Evolutionary conservation across 1,140 invertebrate genomes (phyloP).

Genomic region (Cotesia glomerata): DNA sequence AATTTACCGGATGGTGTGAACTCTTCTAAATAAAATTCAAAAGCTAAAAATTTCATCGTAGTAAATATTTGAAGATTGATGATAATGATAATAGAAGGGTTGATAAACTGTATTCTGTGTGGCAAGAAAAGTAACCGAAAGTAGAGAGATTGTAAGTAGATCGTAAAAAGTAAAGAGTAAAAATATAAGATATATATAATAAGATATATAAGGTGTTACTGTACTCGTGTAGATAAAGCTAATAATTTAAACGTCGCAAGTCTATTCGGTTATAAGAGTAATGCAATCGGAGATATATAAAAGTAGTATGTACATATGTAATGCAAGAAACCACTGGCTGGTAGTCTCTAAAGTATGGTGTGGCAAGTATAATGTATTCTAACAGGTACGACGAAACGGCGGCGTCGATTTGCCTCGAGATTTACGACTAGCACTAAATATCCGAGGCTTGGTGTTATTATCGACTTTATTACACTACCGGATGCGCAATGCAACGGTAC

Average conservation of each 20-base stretch:
- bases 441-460: constrained; percentile 56
- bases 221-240: neutral
- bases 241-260: constrained; percentile 1
- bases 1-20: too few relatives aligned
- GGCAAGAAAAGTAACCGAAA: too few relatives aligned
- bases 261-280: neutral
- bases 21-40: too few relatives aligned
- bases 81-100: too few relatives aligned
- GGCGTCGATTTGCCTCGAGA: constrained; percentile 55
- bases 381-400: constrained; percentile 43
- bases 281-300: constrained; percentile 21
- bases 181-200: too few relatives aligned
- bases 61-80: too few relatives aligned
- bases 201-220: neutral
- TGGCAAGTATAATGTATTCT: constrained; percentile 45
- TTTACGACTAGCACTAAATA: constrained; percentile 60
- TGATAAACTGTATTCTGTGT: too few relatives aligned
- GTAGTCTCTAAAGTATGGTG: neutral
- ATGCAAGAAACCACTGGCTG: neutral
- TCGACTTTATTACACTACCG: constrained; percentile 55
- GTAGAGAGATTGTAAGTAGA: too few relatives aligned
- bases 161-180: too few relatives aligned
- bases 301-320: constrained; percentile 16
- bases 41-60: too few relatives aligned
- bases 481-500: constrained; percentile 41